A percentile compares a stretch with the other conserved stretches of the same genome.
Evolutionary conservation across 1,140 invertebrate genomes (phyloP).

Genomic region (Belonocnema kinseyi): DNA sequence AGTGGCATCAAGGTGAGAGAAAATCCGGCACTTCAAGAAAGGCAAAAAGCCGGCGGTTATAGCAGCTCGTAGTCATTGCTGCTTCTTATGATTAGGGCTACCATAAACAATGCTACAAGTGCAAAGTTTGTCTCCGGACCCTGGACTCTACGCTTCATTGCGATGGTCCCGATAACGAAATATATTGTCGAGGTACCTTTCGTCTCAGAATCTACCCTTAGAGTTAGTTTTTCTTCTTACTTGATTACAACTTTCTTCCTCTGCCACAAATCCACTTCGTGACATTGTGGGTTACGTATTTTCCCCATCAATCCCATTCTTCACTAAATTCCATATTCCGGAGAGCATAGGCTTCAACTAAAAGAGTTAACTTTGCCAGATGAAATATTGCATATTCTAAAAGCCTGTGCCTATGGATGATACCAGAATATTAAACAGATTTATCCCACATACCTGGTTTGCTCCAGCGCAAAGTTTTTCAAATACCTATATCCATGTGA

Average conservation of each 20-base stretch:
- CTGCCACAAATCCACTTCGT: neutral
- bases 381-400: neutral
- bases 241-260: neutral
- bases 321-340: neutral
- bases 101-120: constrained; percentile 94
- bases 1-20: neutral
- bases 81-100: constrained; percentile 83
- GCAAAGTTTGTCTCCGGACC: constrained; percentile 90
- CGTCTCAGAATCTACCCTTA: constrained; percentile 46
- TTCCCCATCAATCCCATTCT: neutral
- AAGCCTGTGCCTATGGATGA: neutral
- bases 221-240: constrained; percentile 48
- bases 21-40: constrained; percentile 11
- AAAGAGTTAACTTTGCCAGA: neutral
- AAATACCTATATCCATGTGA: neutral
- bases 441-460: neutral
- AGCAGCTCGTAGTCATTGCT: constrained; percentile 67
- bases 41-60: neutral
- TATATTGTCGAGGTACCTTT: constrained; percentile 93
- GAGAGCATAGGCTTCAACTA: neutral
- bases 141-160: constrained; percentile 95
- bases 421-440: neutral
- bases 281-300: neutral
- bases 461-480: neutral
- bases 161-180: constrained; percentile 93